A percentile compares a stretch with the other conserved stretches of the same genome.
These are phyloP conservation scores for Psophia crepitans DNA, from an alignment of 2,113 vertebrate genomes.

Conservation along the genomic window DNA sequence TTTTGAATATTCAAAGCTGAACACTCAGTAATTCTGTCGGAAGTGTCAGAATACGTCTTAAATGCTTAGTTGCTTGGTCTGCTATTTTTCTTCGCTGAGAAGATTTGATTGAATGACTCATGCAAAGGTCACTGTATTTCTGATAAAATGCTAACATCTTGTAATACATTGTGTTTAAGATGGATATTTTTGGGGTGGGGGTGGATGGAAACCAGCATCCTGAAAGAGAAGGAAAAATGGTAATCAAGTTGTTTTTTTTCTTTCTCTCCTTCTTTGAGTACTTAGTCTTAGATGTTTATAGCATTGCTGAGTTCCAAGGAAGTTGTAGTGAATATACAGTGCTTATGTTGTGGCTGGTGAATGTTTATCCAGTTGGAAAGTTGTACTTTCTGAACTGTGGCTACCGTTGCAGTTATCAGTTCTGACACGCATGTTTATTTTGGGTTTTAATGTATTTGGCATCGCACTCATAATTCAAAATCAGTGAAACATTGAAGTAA, in stretches of 20 bases:
- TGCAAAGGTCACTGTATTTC: constrained; percentile 19
- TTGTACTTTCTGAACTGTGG: not conserved
- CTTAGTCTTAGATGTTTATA: not conserved
- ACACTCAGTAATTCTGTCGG: constrained; percentile 36
- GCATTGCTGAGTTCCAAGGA: not conserved
- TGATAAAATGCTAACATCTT: constrained; percentile 9
- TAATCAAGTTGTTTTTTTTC: not conserved
- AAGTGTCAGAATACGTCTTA: constrained; percentile 41
- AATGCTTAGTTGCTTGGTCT: constrained; percentile 39
- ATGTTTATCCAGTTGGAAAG: not conserved
- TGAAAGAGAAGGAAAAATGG: not conserved
- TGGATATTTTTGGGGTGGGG: not conserved
- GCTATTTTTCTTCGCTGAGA: constrained; percentile 20
- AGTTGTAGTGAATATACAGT: not conserved
- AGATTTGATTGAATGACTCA: constrained; percentile 56
- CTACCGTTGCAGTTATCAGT: constrained; percentile 1
- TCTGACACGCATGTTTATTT: constrained; percentile 53
- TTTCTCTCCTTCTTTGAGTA: not conserved
- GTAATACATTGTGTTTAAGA: constrained; percentile 4
- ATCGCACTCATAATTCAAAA: constrained; percentile 17
- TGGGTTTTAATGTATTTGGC: constrained; percentile 32
- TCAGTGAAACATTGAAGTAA: constrained; percentile 24
- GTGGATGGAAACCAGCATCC: not conserved
- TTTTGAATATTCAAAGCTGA: constrained; percentile 37
- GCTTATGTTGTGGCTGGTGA: not conserved